Evolutionary conservation across 2,888 invertebrate species (phyloP).

Genomic region (Stenchaetothrips biformis): DNA sequence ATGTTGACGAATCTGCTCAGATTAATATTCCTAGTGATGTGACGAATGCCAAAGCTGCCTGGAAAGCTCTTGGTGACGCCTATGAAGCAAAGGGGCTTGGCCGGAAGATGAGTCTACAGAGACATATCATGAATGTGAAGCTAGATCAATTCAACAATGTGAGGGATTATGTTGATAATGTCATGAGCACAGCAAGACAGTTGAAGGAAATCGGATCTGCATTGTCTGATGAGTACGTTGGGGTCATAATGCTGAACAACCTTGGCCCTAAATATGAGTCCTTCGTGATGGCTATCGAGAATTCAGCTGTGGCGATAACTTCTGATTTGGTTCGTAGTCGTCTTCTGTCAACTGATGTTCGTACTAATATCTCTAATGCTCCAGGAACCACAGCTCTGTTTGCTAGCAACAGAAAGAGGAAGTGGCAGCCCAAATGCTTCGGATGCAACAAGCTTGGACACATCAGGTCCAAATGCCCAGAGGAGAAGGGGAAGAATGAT

Average conservation of each 20-base stretch:
- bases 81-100: neutral
- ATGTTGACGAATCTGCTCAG: neutral
- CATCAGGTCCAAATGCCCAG: neutral
- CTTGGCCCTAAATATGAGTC: conserved; percentile 21
- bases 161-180: conserved; percentile 17
- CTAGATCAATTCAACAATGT: neutral
- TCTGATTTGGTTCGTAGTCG: neutral
- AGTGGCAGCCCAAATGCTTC: neutral
- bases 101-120: neutral
- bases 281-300: neutral
- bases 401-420: neutral
- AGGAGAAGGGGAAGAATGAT: neutral
- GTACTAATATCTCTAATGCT: neutral
- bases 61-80: neutral
- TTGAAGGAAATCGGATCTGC: neutral
- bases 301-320: neutral
- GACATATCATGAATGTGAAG: neutral
- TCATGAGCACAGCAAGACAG: neutral
- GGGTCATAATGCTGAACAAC: conserved; percentile 14
- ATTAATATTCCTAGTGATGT: neutral
- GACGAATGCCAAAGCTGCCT: neutral
- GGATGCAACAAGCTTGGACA: neutral
- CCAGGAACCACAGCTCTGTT: neutral
- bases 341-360: neutral
- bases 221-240: neutral